Evolutionary conservation across 2,113 vertebrate genomes (phyloP).

Genomic region (Dendrocopos noguchii): DNA sequence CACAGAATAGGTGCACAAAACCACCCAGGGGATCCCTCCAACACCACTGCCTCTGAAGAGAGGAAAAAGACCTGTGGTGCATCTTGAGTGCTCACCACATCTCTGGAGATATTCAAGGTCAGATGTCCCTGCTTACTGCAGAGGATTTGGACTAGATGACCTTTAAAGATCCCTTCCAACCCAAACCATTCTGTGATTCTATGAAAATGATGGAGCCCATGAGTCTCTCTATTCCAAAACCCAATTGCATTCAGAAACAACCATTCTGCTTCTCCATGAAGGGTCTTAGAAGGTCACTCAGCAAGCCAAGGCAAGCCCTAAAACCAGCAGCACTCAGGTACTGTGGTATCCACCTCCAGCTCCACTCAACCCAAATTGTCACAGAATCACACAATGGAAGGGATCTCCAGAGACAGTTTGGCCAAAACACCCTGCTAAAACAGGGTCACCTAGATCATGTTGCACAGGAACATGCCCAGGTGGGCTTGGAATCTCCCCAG

Average conservation of each 20-base stretch:
- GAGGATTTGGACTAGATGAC: too few species aligned
- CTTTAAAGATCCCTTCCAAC: too few species aligned
- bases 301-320: not conserved
- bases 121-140: too few species aligned
- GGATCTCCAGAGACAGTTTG: too few species aligned
- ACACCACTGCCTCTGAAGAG: fast-evolving
- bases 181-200: too few species aligned
- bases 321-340: not conserved
- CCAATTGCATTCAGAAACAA: not conserved
- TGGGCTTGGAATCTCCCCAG: too few species aligned
- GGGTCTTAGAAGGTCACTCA: not conserved
- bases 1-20: not conserved
- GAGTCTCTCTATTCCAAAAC: not conserved
- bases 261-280: not conserved
- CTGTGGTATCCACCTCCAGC: not conserved
- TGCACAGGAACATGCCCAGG: too few species aligned
- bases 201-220: not conserved
- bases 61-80: not conserved
- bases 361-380: not conserved
- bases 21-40: fast-evolving
- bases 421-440: too few species aligned
- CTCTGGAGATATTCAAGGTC: too few species aligned
- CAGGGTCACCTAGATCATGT: too few species aligned
- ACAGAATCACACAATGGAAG: too few species aligned
- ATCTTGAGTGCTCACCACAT: fast-evolving